Evolutionary conservation across 2,797 vertebrate genomes (phyloP), one percentile per base, ranked within the genome.

Genomic region (Anguilla megastoma): DNA sequence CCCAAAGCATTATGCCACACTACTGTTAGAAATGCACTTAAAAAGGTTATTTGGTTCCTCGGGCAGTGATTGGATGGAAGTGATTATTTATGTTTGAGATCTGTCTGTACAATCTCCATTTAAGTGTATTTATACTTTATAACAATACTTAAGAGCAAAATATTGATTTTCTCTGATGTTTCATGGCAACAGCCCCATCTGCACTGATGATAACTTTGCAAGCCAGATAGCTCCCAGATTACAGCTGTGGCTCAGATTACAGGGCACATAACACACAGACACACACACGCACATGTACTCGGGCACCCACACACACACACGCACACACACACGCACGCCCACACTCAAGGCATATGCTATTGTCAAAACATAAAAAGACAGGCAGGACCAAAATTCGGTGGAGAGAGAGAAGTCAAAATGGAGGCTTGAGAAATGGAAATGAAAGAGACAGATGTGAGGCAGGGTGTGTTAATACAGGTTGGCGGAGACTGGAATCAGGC

Each of bases 381-480:
- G 86, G 91, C 89, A 86, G 41, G 90, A 90, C 90, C 91, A 71
- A 86, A 94, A 93, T 92, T 92, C 90, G 89, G 90, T 92, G 88
- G 60, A 69, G 63, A 87, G 93, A 93, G 91, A 92, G 90, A 92
- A 93, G 93, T 92, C 92, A 41, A 76, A 74, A 86, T 14, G 33
- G 88, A 87, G 89, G 92, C 88, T 92, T 91, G 92, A 90, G 94
- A 94, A 93, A 93, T 95, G 95, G 93, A 93, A 91, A 96, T 95
- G 95, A 95, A 97, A 97, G 97, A 97, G 96, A 97, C 96, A 96
- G 94, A 93, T 95, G 94, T 96, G 95, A 95, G 94, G 93, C 93
- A 92, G 87, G 83, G 95, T 96, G 95, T 95, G 96, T 96, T 97
- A 96, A 97, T 96, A 96, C 93, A 95, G 93, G 93, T 93, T 96